A percentile compares a stretch with the other conserved stretches of the same genome.
Conservation (phyloP, 2,888 invertebrate genomes). For the Spisula solida region DNA sequence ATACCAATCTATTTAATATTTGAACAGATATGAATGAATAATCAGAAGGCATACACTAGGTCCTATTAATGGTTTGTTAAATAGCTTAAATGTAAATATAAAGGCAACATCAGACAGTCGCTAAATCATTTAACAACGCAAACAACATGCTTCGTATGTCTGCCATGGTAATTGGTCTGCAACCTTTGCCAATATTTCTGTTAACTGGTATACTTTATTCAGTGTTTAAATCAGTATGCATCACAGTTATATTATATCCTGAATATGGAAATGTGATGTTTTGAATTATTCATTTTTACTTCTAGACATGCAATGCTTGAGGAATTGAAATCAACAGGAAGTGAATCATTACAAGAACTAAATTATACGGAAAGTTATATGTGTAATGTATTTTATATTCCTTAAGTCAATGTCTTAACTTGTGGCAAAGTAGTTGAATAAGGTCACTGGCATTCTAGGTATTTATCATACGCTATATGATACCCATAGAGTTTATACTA, state of each 20-base stretch:
- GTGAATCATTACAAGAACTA: neutral
- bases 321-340: neutral
- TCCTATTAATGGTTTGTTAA: too few species aligned
- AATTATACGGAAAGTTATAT: neutral
- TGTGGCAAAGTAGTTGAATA: neutral
- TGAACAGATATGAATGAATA: too few species aligned
- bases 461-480: neutral
- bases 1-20: too few species aligned
- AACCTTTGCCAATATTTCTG: too few species aligned
- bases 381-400: neutral
- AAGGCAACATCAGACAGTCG: too few species aligned
- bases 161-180: too few species aligned
- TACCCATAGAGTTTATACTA: neutral
- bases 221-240: neutral
- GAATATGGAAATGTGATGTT: neutral
- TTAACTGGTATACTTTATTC: too few species aligned
- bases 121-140: too few species aligned
- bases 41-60: too few species aligned
- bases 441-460: neutral
- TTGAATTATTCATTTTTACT: constrained; percentile 10
- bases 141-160: too few species aligned
- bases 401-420: neutral
- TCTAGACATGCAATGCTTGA: neutral
- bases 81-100: too few species aligned
- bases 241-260: neutral